phyloP scores from a whole-genome alignment of 2,113 vertebrate genomes.

The Toxostoma redivivum region DNA sequence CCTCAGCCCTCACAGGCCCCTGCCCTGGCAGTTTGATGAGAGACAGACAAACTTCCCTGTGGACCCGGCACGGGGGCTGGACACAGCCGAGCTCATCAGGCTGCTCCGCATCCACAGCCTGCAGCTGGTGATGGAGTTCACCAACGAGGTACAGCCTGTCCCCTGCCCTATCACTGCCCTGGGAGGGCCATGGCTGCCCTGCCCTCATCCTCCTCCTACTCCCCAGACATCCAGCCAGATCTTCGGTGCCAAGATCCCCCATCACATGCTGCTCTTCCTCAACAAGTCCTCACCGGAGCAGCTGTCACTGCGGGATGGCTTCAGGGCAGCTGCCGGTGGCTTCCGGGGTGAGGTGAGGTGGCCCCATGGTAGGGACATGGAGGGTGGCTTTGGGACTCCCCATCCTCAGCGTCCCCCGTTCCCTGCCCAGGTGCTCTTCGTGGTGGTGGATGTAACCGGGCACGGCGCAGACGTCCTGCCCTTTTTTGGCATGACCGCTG shows the following conservation, averaged over 20 bases:
- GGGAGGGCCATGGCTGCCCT: rapidly evolving
- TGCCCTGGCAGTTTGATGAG: conserved; percentile 77
- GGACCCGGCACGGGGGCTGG: conserved; percentile 66
- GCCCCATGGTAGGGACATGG: rapidly evolving
- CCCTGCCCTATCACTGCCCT: background rate
- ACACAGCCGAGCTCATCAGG: conserved; percentile 58
- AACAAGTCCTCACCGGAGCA: conserved; percentile 77
- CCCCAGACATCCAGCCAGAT: conserved; percentile 79
- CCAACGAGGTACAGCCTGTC: conserved; percentile 59
- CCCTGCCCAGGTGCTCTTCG: conserved; percentile 78
- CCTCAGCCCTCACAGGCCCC: background rate
- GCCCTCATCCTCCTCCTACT: background rate
- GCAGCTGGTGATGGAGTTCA: conserved; percentile 83
- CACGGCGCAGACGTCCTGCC: conserved; percentile 66
- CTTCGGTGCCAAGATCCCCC: conserved; percentile 77
- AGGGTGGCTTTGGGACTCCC: rapidly evolving
- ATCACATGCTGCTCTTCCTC: conserved; percentile 88
- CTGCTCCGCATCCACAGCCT: conserved; percentile 83
- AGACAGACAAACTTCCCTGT: conserved; percentile 75
- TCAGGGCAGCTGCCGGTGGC: background rate
- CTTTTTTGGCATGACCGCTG: conserved; percentile 78
- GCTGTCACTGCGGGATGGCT: conserved; percentile 20
- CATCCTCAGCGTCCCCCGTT: rapidly evolving
- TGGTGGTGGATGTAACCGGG: conserved; percentile 74
- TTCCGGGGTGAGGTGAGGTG: conserved; percentile 81